phyloP scores from a whole-genome alignment of 64 coral and sea anemone genomes.

The Stichodactyla helianthus region DNA sequence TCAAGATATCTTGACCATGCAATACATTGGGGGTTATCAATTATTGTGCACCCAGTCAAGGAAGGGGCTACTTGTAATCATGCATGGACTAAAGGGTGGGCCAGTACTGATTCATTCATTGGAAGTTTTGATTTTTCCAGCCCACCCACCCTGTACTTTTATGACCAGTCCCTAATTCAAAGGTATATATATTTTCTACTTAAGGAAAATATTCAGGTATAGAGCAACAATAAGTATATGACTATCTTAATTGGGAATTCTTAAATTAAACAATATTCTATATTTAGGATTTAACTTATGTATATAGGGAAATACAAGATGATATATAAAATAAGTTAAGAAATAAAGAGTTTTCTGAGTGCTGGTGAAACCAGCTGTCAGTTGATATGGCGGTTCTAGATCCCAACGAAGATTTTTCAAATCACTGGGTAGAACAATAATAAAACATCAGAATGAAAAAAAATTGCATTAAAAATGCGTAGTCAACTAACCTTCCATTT shows the following conservation, averaged over 20 bases:
- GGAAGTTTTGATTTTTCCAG: no score
- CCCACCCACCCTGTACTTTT: no score
- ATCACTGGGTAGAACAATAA: neutral
- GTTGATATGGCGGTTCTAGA: neutral
- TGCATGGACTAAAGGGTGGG: no score
- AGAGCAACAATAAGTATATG: neutral
- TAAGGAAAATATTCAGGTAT: neutral
- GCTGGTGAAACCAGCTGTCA: neutral
- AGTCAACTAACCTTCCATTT: constrained; percentile 75
- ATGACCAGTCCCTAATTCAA: no score
- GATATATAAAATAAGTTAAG: neutral
- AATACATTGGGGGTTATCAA: no score
- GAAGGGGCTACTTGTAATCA: no score
- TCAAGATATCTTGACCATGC: no score
- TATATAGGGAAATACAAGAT: no score
- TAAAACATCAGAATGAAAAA: neutral
- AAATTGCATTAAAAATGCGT: neutral
- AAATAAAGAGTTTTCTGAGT: constrained; percentile 5
- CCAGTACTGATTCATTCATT: no score
- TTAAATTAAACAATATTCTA: neutral
- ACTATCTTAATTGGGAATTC: neutral
- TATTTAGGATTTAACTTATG: no score
- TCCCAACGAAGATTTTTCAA: constrained; percentile 1
- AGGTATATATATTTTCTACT: neutral
- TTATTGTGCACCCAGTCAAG: no score